A percentile compares a stretch with the other conserved stretches of the same genome.
Evolutionary conservation across 2,888 invertebrate genomes (phyloP).

Genomic region (Apamea sordens): DNA sequence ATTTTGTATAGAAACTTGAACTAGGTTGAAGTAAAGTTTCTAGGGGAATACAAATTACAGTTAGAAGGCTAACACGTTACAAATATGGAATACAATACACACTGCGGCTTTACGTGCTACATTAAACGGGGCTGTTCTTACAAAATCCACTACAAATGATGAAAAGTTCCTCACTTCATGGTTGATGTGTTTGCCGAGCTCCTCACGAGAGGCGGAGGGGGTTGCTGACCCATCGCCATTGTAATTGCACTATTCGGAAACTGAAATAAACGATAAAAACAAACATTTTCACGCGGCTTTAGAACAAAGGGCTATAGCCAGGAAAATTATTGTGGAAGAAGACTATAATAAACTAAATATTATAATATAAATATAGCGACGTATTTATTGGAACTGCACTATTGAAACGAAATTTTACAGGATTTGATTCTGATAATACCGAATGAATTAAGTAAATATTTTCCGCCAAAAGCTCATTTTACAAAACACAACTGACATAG

Average conservation of each 20-base stretch:
- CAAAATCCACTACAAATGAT: conserved; percentile 63
- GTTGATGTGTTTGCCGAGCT: conserved; percentile 88
- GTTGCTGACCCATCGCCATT: conserved; percentile 90
- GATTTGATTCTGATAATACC: not conserved
- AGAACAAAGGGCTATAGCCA: conserved; percentile 45
- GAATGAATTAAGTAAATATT: not conserved
- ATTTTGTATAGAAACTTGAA: conserved; percentile 12
- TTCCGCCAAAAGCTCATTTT: not conserved
- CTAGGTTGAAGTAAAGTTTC: conserved; percentile 9
- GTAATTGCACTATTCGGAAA: conserved; percentile 89
- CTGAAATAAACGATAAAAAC: conserved; percentile 85
- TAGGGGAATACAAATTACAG: conserved; percentile 34
- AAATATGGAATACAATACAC: conserved; percentile 34
- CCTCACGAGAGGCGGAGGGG: conserved; percentile 90
- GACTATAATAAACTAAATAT: conserved; percentile 62
- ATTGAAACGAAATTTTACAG: not conserved
- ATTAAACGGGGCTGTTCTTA: conserved; percentile 65
- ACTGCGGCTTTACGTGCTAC: not conserved
- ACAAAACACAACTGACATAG: not conserved
- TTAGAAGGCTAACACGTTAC: conserved; percentile 26
- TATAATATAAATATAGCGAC: conserved; percentile 41
- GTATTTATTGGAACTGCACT: conserved; percentile 9
- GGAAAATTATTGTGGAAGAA: conserved; percentile 22
- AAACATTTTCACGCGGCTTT: conserved; percentile 73
- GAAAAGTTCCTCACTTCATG: conserved; percentile 87